Evolutionary conservation across 2,888 invertebrate genomes (phyloP).

Genomic region (Lithophane leautieri): DNA sequence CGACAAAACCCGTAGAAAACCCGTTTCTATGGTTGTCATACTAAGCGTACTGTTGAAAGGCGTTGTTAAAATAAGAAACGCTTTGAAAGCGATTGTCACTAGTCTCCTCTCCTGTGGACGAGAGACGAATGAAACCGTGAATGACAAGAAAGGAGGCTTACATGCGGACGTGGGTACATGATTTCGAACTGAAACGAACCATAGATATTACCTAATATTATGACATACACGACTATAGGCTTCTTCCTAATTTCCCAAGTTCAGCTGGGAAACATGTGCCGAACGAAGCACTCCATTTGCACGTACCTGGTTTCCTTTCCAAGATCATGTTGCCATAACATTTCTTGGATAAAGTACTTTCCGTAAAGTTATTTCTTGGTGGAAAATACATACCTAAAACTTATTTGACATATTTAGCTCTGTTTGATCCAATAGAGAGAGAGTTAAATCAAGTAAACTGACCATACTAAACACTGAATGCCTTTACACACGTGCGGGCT

Average conservation of each 20-base stretch:
- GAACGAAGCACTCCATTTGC: background rate
- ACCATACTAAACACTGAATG: conserved; percentile 27
- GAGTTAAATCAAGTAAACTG: conserved; percentile 8
- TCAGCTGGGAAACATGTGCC: background rate
- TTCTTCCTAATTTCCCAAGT: background rate
- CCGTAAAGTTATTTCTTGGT: background rate
- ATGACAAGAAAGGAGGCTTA: background rate
- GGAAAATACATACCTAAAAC: background rate
- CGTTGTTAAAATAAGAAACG: background rate
- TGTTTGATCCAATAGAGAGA: conserved; percentile 8
- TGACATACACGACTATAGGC: background rate
- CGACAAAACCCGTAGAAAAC: too few species aligned
- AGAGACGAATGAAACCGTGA: background rate
- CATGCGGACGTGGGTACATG: background rate
- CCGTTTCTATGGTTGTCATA: too few species aligned
- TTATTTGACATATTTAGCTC: background rate
- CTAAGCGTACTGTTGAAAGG: background rate
- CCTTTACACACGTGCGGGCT: conserved; percentile 14
- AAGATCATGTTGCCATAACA: background rate
- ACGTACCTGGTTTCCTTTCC: background rate
- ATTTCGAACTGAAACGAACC: background rate
- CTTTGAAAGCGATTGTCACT: background rate
- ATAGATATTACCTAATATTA: background rate
- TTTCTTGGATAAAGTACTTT: background rate
- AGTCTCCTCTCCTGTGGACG: background rate